These are phyloP conservation scores for Agrochola circellaris DNA, from an alignment of 2,888 invertebrate genomes.

Conservation along the genomic window DNA sequence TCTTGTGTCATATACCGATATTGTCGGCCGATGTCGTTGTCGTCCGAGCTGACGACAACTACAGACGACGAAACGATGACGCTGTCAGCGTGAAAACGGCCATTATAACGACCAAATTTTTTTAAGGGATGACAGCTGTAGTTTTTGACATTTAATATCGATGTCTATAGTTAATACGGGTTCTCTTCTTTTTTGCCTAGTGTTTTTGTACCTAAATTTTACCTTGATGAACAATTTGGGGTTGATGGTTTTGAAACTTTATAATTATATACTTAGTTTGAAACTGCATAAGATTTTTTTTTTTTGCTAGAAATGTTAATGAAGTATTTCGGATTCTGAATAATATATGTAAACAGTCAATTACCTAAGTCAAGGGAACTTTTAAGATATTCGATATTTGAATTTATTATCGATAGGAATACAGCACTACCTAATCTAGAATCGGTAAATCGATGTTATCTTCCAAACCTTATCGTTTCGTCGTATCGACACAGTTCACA, in stretches of 20 bases:
- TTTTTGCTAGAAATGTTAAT: background rate
- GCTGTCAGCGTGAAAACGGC: too few species aligned
- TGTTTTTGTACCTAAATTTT: background rate
- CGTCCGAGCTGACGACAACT: too few species aligned
- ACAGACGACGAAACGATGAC: too few species aligned
- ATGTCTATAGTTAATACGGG: background rate
- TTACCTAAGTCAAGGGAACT: background rate
- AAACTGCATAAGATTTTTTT: background rate
- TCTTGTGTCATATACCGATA: too few species aligned
- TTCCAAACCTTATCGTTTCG: conserved; percentile 16
- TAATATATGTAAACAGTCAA: background rate
- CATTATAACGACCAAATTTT: background rate
- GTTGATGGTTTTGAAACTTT: background rate
- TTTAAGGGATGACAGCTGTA: background rate
- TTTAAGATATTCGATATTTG: background rate
- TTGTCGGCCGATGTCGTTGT: too few species aligned
- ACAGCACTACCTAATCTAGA: background rate
- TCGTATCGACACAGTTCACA: conserved; percentile 21
- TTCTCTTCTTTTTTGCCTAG: background rate
- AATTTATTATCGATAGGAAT: background rate
- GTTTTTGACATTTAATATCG: background rate
- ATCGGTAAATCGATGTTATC: conserved; percentile 21
- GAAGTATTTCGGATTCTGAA: background rate
- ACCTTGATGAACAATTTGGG: background rate
- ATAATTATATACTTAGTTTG: background rate